Evolutionary conservation across 1,140 invertebrate species (phyloP), one percentile per base, ranked within the genome.

Genomic region (Drosophila kohkoa): DNA sequence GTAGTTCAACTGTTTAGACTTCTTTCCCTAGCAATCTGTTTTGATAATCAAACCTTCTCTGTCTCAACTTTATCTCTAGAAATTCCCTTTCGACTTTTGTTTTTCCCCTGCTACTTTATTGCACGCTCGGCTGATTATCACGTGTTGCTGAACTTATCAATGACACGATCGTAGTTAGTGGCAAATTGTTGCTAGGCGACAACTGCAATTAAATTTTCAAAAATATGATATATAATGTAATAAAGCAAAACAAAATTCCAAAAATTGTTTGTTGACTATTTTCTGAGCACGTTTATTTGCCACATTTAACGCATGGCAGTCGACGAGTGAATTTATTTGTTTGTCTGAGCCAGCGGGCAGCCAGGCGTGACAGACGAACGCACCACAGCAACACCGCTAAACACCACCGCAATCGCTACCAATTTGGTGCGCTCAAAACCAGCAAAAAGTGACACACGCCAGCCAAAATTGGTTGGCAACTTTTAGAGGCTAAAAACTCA

Each of bases 261-360:
- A 55, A 25, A 77, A 60, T 57, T 51, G 60, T 51, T 63, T 38
- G 60, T 25, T 63, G 48, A 11, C 59, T 11, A 49, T 38, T 41
- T 48, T 49, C 13, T 32, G n/a, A 20, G 45, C 80, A 72, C 73
- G 79, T 69, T 88, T 80, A 82, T 80, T 87, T 82, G 79, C 77
- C 66, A 75, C 82, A 87, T 70, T 87, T 82, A 87, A 87, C 82
- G 81, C 82, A 81, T 73, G 67, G 28, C 43, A 67, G 58, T 58
- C 68, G 35, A 68, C 16, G 35, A 15, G 13, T 55, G 25, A 7
- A 28, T 52, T 52, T 32, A 48, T 38, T 35, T 49, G 16, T 2
- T 20, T 25, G 20, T 25, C 6, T 15, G 16, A 72, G 69, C 71
- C 75, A 65, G 66, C 58, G 49, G 79, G 59, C 79, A 79, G 65